phyloP scores from a whole-genome alignment of 1,140 invertebrate genomes.

The Apis mellifera region DNA sequence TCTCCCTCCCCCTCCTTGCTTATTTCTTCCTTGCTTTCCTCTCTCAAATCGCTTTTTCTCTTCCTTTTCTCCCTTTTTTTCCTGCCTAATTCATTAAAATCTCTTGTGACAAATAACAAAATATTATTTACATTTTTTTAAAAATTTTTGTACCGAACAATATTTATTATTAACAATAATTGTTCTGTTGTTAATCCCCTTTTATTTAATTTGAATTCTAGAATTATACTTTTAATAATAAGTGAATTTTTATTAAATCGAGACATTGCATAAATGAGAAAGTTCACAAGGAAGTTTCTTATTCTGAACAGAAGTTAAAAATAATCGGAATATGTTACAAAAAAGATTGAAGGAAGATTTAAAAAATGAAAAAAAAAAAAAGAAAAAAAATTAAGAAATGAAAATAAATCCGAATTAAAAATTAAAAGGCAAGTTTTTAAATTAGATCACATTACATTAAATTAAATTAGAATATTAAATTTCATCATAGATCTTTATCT shows the following conservation, averaged over 20 bases:
- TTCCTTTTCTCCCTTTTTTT: not conserved
- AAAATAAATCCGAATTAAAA: not conserved
- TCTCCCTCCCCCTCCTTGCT: not conserved
- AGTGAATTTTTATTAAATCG: constrained; percentile 25
- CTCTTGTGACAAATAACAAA: constrained; percentile 8
- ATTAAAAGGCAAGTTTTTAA: not conserved
- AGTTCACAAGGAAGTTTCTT: not conserved
- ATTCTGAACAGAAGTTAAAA: constrained; percentile 9
- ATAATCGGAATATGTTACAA: constrained; percentile 21
- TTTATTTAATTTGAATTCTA: not conserved
- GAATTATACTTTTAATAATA: no score
- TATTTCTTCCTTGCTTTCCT: not conserved
- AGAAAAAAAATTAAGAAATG: not conserved
- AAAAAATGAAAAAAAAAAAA: not conserved
- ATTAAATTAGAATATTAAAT: constrained; percentile 33
- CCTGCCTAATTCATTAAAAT: no score
- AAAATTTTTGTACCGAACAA: no score
- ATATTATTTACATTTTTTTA: not conserved
- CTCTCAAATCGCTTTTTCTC: constrained; percentile 5
- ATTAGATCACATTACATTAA: constrained; percentile 7
- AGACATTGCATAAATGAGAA: constrained; percentile 11
- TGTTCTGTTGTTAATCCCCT: no score
- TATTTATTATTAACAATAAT: no score
- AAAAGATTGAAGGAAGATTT: constrained; percentile 10
- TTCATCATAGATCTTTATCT: not conserved